Base-by-base conservation (phyloP, 2,888 invertebrate genomes). In the Phyto melanocephala region DNA sequence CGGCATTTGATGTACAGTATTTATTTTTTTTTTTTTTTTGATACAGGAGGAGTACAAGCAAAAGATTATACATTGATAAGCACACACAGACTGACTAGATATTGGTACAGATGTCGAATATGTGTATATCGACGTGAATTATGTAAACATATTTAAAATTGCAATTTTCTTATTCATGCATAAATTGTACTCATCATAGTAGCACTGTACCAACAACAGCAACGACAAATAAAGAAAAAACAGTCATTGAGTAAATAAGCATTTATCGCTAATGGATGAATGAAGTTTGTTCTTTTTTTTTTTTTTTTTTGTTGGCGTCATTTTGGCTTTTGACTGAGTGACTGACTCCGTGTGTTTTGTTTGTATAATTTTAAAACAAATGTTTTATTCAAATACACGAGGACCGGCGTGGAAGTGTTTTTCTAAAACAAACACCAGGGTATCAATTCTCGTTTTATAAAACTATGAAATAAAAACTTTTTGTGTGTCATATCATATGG, bases 111-210 rank as follows among this genome's bases (percentile, higher is more conserved):
- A 28, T 28, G 6, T 5, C 4, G 28, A 28, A 28, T 28, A 28
- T 28, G 1, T 22, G 20, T 50, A 2, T 47, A 28, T 40, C 22
- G 22, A 40, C 15, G 68, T 56, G 37, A 33, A 60, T 42, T 72
- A 74, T 62, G 52, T 54, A 74, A 74, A 72, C 52, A 71, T 71
- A 71, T 47, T 71, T 35, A 33, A 80, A 74, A 67, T 72, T 74
- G 67, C 72, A 74, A 74, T 80, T 67, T 74, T 80, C 79, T 74
- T 47, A 74, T 68, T 80, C 79, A 80, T 80, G 79, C 79, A 80
- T 80, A 80, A 80, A 80, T 67, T 77, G 50, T 54, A 58, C 28
- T 37, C 47, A 3, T 13, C 42, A 70, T 24, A 63, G 77, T 24
- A 50, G 40, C 76, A 50, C 40, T 40, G 42, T 40, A 35, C 8